Evolutionary conservation across 2,888 invertebrate species (phyloP).

Genomic region (Lordiphosa andalusiaca): DNA sequence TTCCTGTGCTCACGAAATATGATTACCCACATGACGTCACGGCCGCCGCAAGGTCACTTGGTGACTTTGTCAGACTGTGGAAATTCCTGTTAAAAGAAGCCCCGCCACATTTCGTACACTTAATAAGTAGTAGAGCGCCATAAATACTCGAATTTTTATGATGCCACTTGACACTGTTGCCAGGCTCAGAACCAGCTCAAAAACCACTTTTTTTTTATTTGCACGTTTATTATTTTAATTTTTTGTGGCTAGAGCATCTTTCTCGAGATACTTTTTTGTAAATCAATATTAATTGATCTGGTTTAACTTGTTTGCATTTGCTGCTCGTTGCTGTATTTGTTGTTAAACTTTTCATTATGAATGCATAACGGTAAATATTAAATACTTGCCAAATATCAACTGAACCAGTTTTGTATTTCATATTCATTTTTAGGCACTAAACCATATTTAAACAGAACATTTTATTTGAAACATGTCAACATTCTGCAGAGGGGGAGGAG

Average conservation of each 20-base stretch:
- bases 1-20: constrained; percentile 27
- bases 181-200: constrained; percentile 37
- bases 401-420: constrained; percentile 42
- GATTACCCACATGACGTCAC: constrained; percentile 55
- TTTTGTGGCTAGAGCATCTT: constrained; percentile 32
- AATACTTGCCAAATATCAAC: constrained; percentile 43
- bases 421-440: constrained; percentile 9
- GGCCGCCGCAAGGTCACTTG: constrained; percentile 41
- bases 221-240: constrained; percentile 1
- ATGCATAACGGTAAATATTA: constrained; percentile 61
- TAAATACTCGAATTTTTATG: constrained; percentile 26
- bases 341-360: constrained; percentile 14
- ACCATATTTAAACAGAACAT: constrained; percentile 1
- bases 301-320: constrained; percentile 57
- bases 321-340: constrained; percentile 19
- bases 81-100: constrained; percentile 60
- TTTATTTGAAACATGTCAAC: not conserved
- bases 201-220: constrained; percentile 37
- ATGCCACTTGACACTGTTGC: constrained; percentile 31
- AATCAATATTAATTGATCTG: constrained; percentile 48
- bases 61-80: constrained; percentile 54
- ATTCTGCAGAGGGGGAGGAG: not conserved
- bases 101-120: constrained; percentile 14
- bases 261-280: constrained; percentile 16
- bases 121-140: constrained; percentile 4